phyloP scores from a whole-genome alignment of 1,140 invertebrate genomes.

The Brachionus angularis region DNA sequence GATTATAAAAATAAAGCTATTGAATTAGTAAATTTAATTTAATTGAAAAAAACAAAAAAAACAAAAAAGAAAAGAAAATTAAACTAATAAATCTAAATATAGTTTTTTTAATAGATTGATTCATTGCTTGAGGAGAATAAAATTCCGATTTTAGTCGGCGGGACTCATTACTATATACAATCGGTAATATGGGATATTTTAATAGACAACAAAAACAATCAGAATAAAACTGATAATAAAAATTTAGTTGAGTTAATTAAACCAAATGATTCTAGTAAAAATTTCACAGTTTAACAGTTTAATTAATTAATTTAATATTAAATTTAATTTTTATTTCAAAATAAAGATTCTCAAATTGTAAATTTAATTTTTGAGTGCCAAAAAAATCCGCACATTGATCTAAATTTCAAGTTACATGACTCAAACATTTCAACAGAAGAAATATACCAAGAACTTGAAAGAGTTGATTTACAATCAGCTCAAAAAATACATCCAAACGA shows the following conservation, averaged over 20 bases:
- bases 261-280: not conserved
- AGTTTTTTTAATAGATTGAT: constrained; percentile 69
- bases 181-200: constrained; percentile 61
- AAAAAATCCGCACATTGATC: not conserved
- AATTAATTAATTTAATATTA: not conserved
- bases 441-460: constrained; percentile 9
- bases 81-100: no score
- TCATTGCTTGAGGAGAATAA: constrained; percentile 67
- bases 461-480: constrained; percentile 36
- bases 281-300: not conserved
- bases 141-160: constrained; percentile 88
- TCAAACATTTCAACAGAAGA: constrained; percentile 24
- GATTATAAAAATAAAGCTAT: constrained; percentile 77
- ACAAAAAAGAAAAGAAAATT: no score
- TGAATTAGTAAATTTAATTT: constrained; percentile 69
- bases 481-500: constrained; percentile 41
- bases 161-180: constrained; percentile 98
- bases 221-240: not conserved
- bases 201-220: constrained; percentile 1
- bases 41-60: no score
- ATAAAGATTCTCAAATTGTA: constrained; percentile 6
- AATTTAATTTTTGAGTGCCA: not conserved
- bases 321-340: not conserved
- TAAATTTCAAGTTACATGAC: constrained; percentile 37
- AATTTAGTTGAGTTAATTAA: not conserved